phyloP scores from a whole-genome alignment of 2,888 invertebrate genomes.

The Ditula angustiorana region DNA sequence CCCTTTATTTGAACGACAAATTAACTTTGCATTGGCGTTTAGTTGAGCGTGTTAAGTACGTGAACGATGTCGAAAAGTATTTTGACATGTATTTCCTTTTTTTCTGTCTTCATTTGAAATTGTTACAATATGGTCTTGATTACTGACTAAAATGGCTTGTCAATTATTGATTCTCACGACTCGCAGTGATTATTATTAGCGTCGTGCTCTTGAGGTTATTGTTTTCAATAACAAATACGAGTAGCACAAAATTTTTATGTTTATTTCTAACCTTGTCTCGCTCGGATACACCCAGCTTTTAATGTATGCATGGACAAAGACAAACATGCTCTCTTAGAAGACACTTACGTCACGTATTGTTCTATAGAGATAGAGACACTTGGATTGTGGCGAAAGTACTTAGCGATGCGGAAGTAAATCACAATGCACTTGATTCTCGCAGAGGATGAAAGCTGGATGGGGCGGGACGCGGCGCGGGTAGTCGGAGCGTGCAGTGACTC shows the following conservation, averaged over 20 bases:
- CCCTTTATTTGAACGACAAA: constrained; percentile 46
- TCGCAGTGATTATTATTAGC: not conserved
- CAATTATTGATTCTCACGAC: not conserved
- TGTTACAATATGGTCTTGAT: not conserved
- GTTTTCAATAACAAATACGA: no score
- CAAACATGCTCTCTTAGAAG: not conserved
- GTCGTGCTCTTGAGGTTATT: not conserved
- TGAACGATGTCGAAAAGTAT: not conserved
- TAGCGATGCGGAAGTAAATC: constrained; percentile 60
- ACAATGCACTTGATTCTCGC: constrained; percentile 65
- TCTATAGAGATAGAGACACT: constrained; percentile 22
- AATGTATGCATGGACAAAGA: not conserved
- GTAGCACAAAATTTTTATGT: no score
- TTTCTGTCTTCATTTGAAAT: not conserved
- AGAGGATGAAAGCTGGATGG: constrained; percentile 56
- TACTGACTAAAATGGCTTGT: not conserved
- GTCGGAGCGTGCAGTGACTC: constrained; percentile 62
- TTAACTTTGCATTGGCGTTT: constrained; percentile 41
- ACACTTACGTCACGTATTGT: constrained; percentile 10
- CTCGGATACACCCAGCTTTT: not conserved
- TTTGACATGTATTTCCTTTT: constrained; percentile 7
- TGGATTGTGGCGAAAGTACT: constrained; percentile 59
- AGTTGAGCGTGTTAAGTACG: constrained; percentile 15
- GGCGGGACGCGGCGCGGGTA: constrained; percentile 57
- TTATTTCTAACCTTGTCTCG: not conserved